Percentiles rank a stretch among this genome's conserved stretches.
phyloP scores from a whole-genome alignment of 2,797 vertebrate genomes.

The Triplophysa bombifrons region DNA sequence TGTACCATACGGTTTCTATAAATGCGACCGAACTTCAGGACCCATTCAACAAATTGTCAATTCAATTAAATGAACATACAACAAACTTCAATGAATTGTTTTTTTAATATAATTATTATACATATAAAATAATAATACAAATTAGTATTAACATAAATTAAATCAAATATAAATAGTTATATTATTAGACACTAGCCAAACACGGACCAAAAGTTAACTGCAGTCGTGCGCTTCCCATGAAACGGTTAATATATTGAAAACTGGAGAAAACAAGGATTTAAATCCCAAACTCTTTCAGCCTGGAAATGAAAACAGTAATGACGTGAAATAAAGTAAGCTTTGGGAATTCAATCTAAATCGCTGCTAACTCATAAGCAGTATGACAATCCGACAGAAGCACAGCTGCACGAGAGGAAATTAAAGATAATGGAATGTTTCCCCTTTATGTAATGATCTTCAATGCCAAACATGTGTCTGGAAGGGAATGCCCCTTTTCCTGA shows the following conservation, averaged over 20 bases:
- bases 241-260: not conserved
- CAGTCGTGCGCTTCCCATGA: too few species aligned
- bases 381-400: slow-evolving; percentile 43
- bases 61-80: too few species aligned
- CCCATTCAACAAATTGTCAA: too few species aligned
- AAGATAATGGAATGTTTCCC: slow-evolving; percentile 70
- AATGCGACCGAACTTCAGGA: too few species aligned
- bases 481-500: slow-evolving; percentile 58
- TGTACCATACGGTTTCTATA: too few species aligned
- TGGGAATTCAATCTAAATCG: not conserved
- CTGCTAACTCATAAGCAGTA: slow-evolving; percentile 48
- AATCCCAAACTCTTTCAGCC: not conserved
- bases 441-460: slow-evolving; percentile 59
- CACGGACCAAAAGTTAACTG: too few species aligned
- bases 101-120: too few species aligned
- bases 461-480: slow-evolving; percentile 55
- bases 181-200: too few species aligned
- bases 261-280: not conserved
- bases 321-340: not conserved
- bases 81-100: too few species aligned
- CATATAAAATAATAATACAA: too few species aligned
- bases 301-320: not conserved
- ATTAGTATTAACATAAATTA: too few species aligned
- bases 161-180: too few species aligned
- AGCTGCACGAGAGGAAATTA: slow-evolving; percentile 62